Evolutionary conservation across 2,888 invertebrate genomes (phyloP), one percentile per base, ranked within the genome.

Genomic region (Drosophila lacicola): DNA sequence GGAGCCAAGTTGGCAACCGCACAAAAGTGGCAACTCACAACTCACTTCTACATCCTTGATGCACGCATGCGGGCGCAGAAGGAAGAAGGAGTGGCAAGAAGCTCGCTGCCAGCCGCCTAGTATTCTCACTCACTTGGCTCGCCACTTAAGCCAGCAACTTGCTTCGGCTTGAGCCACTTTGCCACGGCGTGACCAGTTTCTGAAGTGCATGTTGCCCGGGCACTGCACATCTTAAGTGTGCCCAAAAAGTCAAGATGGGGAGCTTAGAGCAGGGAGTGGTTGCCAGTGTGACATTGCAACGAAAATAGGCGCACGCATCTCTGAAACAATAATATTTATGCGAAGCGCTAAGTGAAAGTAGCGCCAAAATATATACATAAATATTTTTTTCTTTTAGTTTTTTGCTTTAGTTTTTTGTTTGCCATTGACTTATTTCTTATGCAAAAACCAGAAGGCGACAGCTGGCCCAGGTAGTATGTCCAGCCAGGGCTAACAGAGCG

Each of bases 261-360:
- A 13, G 42, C 50, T 34, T 6, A 2, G 14, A n/a, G 36, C 36
- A 11, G 39, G 25, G 5, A n/a, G 49, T 3, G 14, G 1, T 8
- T n/a, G 39, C 42, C 46, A 50, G 78, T 69, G 58, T 78, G 75
- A 70, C 76, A 78, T 70, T 72, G 77, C 80, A 73, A 68, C 74
- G 66, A 67, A 84, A 58, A 50, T 50, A 70, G 55, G 39, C 53
- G 13, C 34, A 68, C 63, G 70, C 80, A 62, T 66, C 73, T 74
- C 68, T 74, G 68, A 62, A 73, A 78, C 64, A 72, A 78, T 76
- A 86, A 86, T 88, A 88, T 86, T 88, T 80, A 78, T 80, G 74
- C 78, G 71, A 56, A 64, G 62, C 77, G 58, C 70, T 68, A 76
- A 78, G 75, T 74, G 74, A 76, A 87, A 79, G 71, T 68, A 63